Evolutionary conservation across 64 coral and sea anemone species (phyloP), one percentile per base, ranked within the genome.

Genomic region (Stichodactyla mertensii): DNA sequence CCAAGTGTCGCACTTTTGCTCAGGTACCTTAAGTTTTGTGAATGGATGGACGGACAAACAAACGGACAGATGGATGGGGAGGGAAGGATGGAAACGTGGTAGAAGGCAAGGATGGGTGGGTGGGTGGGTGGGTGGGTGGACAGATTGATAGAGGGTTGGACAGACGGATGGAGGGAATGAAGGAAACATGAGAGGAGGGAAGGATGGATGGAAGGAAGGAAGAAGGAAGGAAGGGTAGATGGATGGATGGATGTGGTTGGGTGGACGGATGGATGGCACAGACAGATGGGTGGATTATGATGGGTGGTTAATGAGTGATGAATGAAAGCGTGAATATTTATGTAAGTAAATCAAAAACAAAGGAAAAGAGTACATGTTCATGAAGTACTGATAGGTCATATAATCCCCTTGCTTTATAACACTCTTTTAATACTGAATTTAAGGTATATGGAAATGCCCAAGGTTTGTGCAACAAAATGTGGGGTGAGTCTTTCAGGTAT

Each of bases 391-490:
- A 13, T 10, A 15, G 11, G 4, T 61, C 4, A 4, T 14, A 16
- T 12, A 15, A 61, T 61, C 52, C 28, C n/a, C 18, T 4, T 55
- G 52, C 13, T 64, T 20, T 64, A 13, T 64, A 3, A 64, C 36
- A 45, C 59, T 15, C 13, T 4, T 61, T 61, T 61, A 16, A 5
- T 16, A 61, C 77, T 15, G 36, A 20, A 84, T 88, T 80, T 5
- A 23, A 95, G 93, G 15, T 97, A 8, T 97, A 93, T 62, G 91
- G 71, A 23, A 80, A 89, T 78, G 95, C 88, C 10, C 61, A 97
- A 58, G 95, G 89, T 1, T 81, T 97, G 26, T 97, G 95, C 26
- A 83, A 93, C 74, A 84, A n/a, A 13, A 97, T 97, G 95, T 98
- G 95, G 95, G 95, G 87, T 2, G 11, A 84, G 2, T 89, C 89